phyloP scores from a whole-genome alignment of 2,113 vertebrate species.

The Junco hyemalis region DNA sequence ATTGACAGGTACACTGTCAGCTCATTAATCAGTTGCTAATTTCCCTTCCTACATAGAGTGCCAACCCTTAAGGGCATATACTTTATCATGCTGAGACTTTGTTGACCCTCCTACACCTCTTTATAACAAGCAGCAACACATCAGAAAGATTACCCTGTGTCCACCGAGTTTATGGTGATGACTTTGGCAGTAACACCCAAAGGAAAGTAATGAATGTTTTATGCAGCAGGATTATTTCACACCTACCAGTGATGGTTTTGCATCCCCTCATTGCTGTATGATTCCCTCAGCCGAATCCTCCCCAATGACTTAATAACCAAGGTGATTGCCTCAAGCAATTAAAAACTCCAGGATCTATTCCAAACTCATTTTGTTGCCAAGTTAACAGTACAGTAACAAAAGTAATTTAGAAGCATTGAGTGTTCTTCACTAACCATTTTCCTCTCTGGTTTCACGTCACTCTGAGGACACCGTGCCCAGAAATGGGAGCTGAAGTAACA shows the following conservation, averaged over 20 bases:
- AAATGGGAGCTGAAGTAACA: not conserved
- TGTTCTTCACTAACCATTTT: not conserved
- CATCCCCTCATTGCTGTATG: fast-evolving
- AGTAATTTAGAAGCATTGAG: not conserved
- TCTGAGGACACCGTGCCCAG: not conserved
- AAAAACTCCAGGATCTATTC: conserved; percentile 3
- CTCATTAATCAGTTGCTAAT: not conserved
- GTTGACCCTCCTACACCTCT: not conserved
- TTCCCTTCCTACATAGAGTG: not conserved
- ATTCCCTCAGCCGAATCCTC: not conserved
- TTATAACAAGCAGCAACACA: not conserved
- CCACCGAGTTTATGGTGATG: not conserved
- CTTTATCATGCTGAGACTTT: not conserved
- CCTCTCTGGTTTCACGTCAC: not conserved
- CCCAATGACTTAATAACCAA: not conserved
- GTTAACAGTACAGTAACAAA: not conserved
- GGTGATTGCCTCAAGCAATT: conserved; percentile 2
- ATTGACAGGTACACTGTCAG: not conserved
- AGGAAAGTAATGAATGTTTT: not conserved
- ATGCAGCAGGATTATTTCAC: not conserved
- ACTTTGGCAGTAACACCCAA: not conserved
- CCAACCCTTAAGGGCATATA: not conserved
- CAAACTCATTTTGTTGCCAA: conserved; percentile 14
- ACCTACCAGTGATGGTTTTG: not conserved
- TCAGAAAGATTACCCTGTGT: not conserved